Base-by-base conservation (phyloP, 2,888 invertebrate species). In the Noctua comes region DNA sequence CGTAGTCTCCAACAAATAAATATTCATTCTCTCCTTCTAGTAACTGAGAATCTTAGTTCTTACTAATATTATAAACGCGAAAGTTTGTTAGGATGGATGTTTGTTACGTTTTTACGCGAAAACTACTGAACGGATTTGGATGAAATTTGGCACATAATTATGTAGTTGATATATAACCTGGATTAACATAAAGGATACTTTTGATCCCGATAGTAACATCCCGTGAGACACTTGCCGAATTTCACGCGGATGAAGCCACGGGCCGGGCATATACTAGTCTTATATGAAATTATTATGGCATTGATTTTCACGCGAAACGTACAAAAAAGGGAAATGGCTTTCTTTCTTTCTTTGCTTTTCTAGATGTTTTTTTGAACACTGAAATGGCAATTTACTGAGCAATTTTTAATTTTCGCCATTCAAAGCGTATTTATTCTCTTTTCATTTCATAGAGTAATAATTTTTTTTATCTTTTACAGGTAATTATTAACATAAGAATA, bases 381-480 rank as follows among this genome's bases (percentile, higher is more conserved):
- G 4, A 11, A 27, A 36, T 21, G 62, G 62, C 62, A 66, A n/a
- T 40, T 3, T 16, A 18, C 66, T 66, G 16, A 66, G 18, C 66
- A 66, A 16, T 66, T n/a, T 43, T 43, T 1, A 16, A 43, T 16
- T 66, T 18, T 66, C 16, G 3, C n/a, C 11, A 11, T 54, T 57
- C 43, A 66, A 64, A 43, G 18, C 27, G 1, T 31, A 18, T 62
- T 43, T 3, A 5, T 40, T 40, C n/a, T 43, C n/a, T n/a, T 8
- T 43, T 43, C 43, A 36, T 36, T 31, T 31, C 1, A 66, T 40
- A 24, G 31, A n/a, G 8, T 36, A 54, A 18, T 64, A 24, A n/a
- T 62, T 27, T 75, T 46, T 74, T 73, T 79, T 7, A 10, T 75
- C 21, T 79, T 68, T 79, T 79, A 18, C 79, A 79, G 79, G 79